A percentile compares a stretch with the other conserved stretches of the same genome.
These are phyloP conservation scores for Tipula confusa DNA, from an alignment of 2,888 invertebrate species.

Conservation along the genomic window DNA sequence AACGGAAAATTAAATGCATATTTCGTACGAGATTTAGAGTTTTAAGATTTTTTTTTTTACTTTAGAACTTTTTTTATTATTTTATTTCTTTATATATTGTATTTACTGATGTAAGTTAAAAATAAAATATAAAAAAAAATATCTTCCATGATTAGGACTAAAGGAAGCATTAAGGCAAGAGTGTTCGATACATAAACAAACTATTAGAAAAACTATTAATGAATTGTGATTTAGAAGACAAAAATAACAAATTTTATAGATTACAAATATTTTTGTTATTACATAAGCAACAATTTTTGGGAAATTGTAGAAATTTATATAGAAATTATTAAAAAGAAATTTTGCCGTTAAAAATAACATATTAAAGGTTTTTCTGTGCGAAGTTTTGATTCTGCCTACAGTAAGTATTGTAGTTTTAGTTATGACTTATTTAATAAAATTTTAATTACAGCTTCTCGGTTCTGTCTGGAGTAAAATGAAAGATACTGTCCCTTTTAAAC, in stretches of 20 bases:
- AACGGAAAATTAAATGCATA: neutral
- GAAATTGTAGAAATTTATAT: neutral
- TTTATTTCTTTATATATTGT: neutral
- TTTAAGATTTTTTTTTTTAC: neutral
- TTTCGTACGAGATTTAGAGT: neutral
- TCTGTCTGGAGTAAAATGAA: too few species aligned
- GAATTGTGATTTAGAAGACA: neutral
- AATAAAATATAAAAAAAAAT: neutral
- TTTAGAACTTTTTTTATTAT: neutral
- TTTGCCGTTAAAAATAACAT: neutral
- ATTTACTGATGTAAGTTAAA: neutral
- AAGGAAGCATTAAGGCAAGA: neutral
- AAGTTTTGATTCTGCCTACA: too few species aligned
- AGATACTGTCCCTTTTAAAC: too few species aligned
- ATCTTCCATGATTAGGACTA: neutral
- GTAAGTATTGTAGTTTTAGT: too few species aligned
- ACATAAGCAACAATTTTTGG: neutral
- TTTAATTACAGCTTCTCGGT: too few species aligned
- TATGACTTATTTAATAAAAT: too few species aligned
- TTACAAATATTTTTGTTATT: neutral
- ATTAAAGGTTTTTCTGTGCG: too few species aligned
- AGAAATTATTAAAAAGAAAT: neutral
- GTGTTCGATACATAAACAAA: neutral
- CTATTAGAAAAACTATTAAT: neutral
- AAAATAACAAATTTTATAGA: neutral